Base-by-base conservation (phyloP, 2,888 invertebrate genomes). In the Shargacucullia verbasci region DNA sequence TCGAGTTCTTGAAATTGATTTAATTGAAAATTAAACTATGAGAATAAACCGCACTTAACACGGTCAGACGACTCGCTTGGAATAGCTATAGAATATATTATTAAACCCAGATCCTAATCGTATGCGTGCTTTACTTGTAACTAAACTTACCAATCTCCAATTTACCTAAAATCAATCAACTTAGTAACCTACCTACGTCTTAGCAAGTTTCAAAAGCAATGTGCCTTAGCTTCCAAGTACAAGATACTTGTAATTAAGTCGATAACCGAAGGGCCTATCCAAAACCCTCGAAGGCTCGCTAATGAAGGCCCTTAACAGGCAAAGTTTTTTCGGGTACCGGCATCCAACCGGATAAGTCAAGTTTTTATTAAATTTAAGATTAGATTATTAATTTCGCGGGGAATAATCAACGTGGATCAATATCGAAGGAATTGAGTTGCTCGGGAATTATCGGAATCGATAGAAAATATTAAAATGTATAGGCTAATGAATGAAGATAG, bases 241-340 rank as follows among this genome's bases (percentile, higher is more conserved):
- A 70, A 65, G 75, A 60, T 69, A 66, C 73, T 77, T 73, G 66
- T 78, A 71, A 81, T 80, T 73, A 80, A 74, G 73, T 75, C 80
- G 79, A 82, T 83, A 73, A 60, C 77, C 64, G 58, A 81, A 79
- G 77, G 55, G 70, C 68, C 78, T 69, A 75, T 78, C 70, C 61
- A 47, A 70, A 71, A 74, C 73, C 71, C 79, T 78, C 61, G 69
- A 79, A 80, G 80, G 74, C 70, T 80, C 78, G 79, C 78, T 83
- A 84, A 84, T 83, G 82, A 84, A 80, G 74, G 78, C 66, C 34
- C 69, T 70, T 81, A 84, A 81, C 80, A 84, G 81, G 82, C 75
- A 78, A 82, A 82, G 77, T 80, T 84, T 79, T 83, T 78, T 78
- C 57, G 70, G 55, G 50, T 63, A 45, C 41, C 11, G 61, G 48